Evolutionary conservation across 2,888 invertebrate genomes (phyloP).

Genomic region (Cryptus viduatorius): DNA sequence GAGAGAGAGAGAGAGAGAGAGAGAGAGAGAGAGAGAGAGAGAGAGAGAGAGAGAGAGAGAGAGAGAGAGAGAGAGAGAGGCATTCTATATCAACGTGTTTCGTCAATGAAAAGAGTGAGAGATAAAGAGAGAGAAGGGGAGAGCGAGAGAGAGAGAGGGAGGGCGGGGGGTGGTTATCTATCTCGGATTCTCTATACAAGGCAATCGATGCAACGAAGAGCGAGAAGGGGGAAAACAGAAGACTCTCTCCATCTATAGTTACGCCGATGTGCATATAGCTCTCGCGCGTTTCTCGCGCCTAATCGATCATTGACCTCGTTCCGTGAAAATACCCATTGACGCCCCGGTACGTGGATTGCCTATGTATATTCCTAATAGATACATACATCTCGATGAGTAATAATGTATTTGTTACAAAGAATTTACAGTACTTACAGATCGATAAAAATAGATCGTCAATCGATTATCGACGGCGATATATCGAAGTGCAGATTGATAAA

Average conservation of each 20-base stretch:
- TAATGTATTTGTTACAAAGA: too few relatives aligned
- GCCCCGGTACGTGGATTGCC: background rate
- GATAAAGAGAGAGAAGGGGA: too few relatives aligned
- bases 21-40: background rate
- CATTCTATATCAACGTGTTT: background rate
- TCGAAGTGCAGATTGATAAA: background rate
- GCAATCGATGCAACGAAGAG: constrained; percentile 39
- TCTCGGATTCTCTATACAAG: background rate
- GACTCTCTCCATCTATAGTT: constrained; percentile 15
- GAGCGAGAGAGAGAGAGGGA: background rate
- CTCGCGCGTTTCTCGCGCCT: constrained; percentile 46
- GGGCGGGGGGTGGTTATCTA: too few relatives aligned
- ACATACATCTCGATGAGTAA: too few relatives aligned
- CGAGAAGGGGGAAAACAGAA: constrained; percentile 9
- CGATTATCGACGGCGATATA: constrained; percentile 41
- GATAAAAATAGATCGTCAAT: constrained; percentile 53
- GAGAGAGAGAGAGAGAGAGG: background rate
- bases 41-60: background rate
- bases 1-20: background rate
- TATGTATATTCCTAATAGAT: too few relatives aligned
- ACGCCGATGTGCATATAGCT: background rate
- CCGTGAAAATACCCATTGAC: constrained; percentile 61
- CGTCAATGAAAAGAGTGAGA: background rate
- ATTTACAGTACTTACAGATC: background rate
- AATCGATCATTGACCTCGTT: constrained; percentile 67